Evolutionary conservation across 1,140 invertebrate genomes (phyloP), one percentile per base, ranked within the genome.

Genomic region (Bombus confusus): DNA sequence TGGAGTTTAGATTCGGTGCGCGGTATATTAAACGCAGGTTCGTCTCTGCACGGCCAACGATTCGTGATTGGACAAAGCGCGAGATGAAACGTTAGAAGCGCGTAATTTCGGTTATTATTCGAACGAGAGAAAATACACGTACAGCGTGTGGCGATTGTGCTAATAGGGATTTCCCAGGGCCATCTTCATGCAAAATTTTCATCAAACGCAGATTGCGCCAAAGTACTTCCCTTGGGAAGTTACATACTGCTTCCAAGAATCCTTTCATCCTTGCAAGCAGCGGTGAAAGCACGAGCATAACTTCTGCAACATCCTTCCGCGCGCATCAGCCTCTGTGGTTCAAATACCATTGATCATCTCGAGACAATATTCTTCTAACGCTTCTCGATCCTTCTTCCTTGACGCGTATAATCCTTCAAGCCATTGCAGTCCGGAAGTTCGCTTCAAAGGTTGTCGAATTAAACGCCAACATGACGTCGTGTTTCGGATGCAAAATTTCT

Each of bases 321-420:
- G 18, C 8, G 18, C 47, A 22, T 22, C 47, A 52, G 18, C 47
- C 37, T 62, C 59, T 62, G 28, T 52, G 9, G 6, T 64, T 41
- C 75, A 13, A 77, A 77, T 62, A 64, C 28, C 13, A 39, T 78
- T 62, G 37, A 43, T 78, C 76, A 43, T 41, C 57, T 22, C 28
- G 39, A 64, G 59, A 59, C 52, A 77, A 78, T 64, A 52, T 77
- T 41, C 37, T 59, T 25, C 52, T 18, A 52, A 52, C 18, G 47
- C 25, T 28, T 39, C 52, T 57, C 37, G 39, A 62, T 62, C 18
- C 52, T 41, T 62, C 75, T 59, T 28, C 47, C 47, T 22, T 52
- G 47, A 8, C 47, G 0, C 47, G 47, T 52, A 52, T 52, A 52
- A 52, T 52, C 47, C 6, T 52, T 52, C 18, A 52, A 52, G 47